Base-by-base conservation (phyloP, 2,888 invertebrate species). In the Electrophaes corylata region DNA sequence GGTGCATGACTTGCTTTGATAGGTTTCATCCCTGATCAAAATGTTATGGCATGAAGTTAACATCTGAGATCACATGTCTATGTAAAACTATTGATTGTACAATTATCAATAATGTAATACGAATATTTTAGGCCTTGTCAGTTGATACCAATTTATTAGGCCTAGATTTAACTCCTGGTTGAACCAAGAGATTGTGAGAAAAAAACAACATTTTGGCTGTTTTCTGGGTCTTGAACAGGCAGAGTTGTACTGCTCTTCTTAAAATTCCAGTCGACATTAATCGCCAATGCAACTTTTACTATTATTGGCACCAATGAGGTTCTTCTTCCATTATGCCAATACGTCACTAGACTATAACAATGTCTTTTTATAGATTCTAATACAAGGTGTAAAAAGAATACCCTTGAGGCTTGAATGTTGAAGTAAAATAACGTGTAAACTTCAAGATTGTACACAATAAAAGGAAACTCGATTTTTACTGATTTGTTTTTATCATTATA, bases 351-450 rank as follows among this genome's bases (percentile, higher is more conserved):
- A 59, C 54, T 52, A 60, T 51, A 60, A 56, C 60, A 60, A 60
- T 60, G 60, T 60, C 60, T 60, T 60, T 59, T 60, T 60, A 60
- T 60, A 60, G 55, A 60, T 54, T 55, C 60, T 55, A 55, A 60
- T 60, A 60, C 60, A 60, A 60, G 60, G 60, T 60, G 60, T 60
- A 60, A 60, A 55, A 60, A 51, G 50, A 46, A 41, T 55, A 55
- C 51, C 55, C 60, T 60, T 54, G 55, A 60, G 41, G 51, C 55
- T 60, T 51, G 51, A 47, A 44, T 59, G 54, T 55, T 59, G 59
- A 59, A 55, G 58, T 58, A 58, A 59, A 53, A 54, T 60, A 50
- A 51, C 55, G 60, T 60, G 60, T 60, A 55, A 60, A 59, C 53
- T 60, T 55, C 60, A 60, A 45, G 47, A 60, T 60, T 60, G 60